Evolutionary conservation across 1,140 invertebrate genomes (phyloP).

Genomic region (Drosophila lini): DNA sequence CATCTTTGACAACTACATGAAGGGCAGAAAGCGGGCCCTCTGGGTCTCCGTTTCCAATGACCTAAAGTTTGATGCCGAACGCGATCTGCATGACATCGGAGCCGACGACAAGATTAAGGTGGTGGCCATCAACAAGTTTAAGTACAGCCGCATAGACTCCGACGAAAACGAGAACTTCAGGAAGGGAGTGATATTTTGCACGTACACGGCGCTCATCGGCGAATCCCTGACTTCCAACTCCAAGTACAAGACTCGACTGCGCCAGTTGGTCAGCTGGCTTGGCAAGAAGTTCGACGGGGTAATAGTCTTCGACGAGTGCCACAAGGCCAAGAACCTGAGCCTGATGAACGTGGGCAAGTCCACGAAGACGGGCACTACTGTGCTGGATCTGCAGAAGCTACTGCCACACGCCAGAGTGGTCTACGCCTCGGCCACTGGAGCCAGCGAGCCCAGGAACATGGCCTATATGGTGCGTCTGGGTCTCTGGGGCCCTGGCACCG

Average conservation of each 20-base stretch:
- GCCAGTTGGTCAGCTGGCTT: conserved; percentile 98
- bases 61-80: conserved; percentile 98
- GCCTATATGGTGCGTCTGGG: conserved; percentile 99
- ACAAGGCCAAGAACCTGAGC: conserved; percentile 99
- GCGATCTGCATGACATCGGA: conserved; percentile 98
- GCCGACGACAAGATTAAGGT: conserved; percentile 89
- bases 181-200: conserved; percentile 98
- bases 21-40: conserved; percentile 95
- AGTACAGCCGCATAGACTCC: conserved; percentile 97
- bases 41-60: conserved; percentile 99
- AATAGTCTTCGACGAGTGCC: conserved; percentile 99
- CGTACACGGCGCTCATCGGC: conserved; percentile 99
- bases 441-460: conserved; percentile 99
- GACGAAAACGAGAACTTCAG: conserved; percentile 95
- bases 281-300: conserved; percentile 97
- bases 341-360: conserved; percentile 97
- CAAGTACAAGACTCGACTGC: conserved; percentile 96
- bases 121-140: conserved; percentile 95
- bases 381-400: conserved; percentile 97
- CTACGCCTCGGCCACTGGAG: conserved; percentile 99
- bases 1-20: conserved; percentile 98
- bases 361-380: conserved; percentile 94
- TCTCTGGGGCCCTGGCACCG: conserved; percentile 98
- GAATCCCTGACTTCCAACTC: conserved; percentile 94
- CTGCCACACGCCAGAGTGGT: conserved; percentile 97